A percentile compares a stretch with the other conserved stretches of the same genome.
Evolutionary conservation across 2,113 vertebrate genomes (phyloP).

Genomic region (Verasper variegatus): DNA sequence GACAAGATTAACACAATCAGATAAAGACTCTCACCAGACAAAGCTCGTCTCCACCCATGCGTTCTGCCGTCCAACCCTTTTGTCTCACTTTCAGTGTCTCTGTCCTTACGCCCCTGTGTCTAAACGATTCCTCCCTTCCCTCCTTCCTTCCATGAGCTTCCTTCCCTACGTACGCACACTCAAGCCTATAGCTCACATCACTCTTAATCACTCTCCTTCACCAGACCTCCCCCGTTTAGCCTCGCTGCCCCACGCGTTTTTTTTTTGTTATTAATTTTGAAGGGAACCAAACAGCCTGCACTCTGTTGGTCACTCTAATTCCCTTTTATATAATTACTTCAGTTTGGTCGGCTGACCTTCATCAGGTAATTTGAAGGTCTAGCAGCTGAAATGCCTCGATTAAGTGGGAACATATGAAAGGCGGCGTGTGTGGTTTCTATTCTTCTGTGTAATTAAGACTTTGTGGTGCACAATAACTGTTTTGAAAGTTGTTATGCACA

Average conservation of each 20-base stretch:
- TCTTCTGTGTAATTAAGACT: constrained; percentile 25
- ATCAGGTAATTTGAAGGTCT: constrained; percentile 43
- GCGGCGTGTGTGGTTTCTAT: constrained; percentile 13
- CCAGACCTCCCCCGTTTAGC: background rate
- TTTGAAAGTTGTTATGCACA: background rate
- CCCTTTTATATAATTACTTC: constrained; percentile 35
- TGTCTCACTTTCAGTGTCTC: constrained; percentile 51
- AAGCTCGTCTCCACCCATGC: constrained; percentile 66
- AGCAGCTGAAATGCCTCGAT: constrained; percentile 31
- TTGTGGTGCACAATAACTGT: constrained; percentile 1
- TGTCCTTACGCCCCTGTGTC: constrained; percentile 17
- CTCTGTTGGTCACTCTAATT: constrained; percentile 31
- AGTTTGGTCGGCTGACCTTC: constrained; percentile 30
- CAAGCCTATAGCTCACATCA: background rate
- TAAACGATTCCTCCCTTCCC: constrained; percentile 6
- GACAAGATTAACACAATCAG: constrained; percentile 79
- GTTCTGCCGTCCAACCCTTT: constrained; percentile 42
- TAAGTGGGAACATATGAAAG: constrained; percentile 10
- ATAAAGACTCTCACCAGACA: constrained; percentile 70
- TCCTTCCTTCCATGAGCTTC: background rate
- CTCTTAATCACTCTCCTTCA: background rate
- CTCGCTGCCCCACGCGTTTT: background rate
- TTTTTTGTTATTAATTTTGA: constrained; percentile 16
- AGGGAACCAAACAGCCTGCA: constrained; percentile 24
- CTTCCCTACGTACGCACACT: too few species aligned